phyloP scores from a whole-genome alignment of 2,113 vertebrate species.

The Urocolius indicus region DNA sequence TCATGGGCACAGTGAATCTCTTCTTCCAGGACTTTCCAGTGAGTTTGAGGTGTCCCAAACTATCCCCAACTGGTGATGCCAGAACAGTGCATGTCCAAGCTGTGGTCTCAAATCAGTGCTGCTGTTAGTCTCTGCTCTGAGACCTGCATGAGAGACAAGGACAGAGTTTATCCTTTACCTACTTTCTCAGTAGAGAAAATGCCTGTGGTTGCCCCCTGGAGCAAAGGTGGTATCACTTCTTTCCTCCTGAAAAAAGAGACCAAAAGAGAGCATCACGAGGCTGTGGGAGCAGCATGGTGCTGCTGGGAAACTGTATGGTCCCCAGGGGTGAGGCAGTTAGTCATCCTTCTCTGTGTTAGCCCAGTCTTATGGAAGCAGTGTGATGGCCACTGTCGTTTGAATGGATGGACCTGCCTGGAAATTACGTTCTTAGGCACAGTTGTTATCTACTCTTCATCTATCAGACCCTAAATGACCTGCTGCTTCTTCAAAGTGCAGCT shows the following conservation, averaged over 20 bases:
- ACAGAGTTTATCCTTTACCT: background rate
- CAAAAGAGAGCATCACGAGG: background rate
- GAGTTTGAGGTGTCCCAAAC: background rate
- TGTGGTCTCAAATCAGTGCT: background rate
- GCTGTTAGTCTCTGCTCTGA: background rate
- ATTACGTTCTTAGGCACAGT: background rate
- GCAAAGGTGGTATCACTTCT: background rate
- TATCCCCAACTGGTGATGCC: too few relatives aligned
- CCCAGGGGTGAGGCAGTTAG: background rate
- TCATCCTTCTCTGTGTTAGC: background rate
- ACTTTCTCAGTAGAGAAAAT: background rate
- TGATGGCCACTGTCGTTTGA: background rate
- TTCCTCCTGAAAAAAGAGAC: background rate
- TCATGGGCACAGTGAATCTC: too few relatives aligned
- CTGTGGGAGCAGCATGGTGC: accelerated
- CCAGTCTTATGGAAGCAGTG: background rate
- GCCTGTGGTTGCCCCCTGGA: background rate
- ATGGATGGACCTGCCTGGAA: background rate
- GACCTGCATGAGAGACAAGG: background rate
- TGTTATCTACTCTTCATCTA: background rate
- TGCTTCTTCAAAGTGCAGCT: background rate
- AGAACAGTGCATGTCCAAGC: background rate
- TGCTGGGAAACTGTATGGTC: background rate
- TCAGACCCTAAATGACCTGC: background rate
- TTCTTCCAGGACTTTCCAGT: background rate